phyloP scores from a whole-genome alignment of 2,888 invertebrate genomes.

The Epistrophe grossulariae region DNA sequence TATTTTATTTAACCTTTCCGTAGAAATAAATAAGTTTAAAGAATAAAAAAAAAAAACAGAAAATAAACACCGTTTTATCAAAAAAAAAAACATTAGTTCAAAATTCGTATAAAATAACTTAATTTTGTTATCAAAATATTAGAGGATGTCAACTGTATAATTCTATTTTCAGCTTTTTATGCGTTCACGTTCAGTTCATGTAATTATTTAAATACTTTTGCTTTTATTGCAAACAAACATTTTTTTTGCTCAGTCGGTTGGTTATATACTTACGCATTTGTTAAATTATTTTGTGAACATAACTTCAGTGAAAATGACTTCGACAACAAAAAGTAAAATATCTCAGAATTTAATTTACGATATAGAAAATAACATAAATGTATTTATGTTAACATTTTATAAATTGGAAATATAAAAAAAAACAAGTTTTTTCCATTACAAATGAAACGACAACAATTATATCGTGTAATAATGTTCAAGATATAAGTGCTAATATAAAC shows the following conservation, averaged over 20 bases:
- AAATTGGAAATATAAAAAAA: too few species aligned
- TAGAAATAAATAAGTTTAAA: too few species aligned
- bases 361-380: not conserved
- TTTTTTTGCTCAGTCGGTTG: not conserved
- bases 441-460: not conserved
- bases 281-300: not conserved
- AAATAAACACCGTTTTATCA: too few species aligned
- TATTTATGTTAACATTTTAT: too few species aligned
- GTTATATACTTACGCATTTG: constrained; percentile 2
- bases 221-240: not conserved
- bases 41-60: too few species aligned
- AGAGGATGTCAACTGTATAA: not conserved
- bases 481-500: not conserved
- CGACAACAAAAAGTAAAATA: constrained; percentile 1
- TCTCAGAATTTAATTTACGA: not conserved
- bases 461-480: not conserved
- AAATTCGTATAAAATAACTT: not conserved
- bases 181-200: not conserved
- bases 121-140: not conserved
- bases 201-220: not conserved
- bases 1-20: too few species aligned
- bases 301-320: constrained; percentile 6
- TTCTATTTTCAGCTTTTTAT: not conserved
- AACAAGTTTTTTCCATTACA: not conserved
- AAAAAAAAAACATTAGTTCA: not conserved